These are phyloP conservation scores for Eulacestoma nigropectus DNA, from an alignment of 2,113 vertebrate genomes.

Conservation along the genomic window DNA sequence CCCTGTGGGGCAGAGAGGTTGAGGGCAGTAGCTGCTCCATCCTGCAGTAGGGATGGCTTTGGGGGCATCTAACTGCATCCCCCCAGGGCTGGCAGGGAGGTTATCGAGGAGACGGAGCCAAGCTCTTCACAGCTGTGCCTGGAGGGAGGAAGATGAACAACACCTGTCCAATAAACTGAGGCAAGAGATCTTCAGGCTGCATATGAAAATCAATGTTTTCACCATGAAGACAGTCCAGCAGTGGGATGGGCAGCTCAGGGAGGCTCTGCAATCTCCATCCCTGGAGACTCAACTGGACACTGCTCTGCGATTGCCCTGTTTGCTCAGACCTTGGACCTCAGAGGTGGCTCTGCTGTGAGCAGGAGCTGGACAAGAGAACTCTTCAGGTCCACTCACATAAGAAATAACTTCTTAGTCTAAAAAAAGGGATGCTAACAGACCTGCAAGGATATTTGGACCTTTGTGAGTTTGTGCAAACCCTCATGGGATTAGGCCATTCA, in stretches of 20 bases:
- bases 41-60: not conserved
- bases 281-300: not conserved
- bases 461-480: not conserved
- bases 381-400: not conserved
- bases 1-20: fast-evolving
- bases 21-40: not conserved
- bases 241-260: not conserved
- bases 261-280: not conserved
- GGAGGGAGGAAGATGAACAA: not conserved
- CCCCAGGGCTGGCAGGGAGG: not conserved
- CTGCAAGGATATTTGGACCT: not conserved
- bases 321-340: not conserved
- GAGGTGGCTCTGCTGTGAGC: not conserved
- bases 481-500: not conserved
- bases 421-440: not conserved
- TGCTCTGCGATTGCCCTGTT: fast-evolving
- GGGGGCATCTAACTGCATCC: not conserved
- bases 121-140: not conserved
- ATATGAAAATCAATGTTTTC: not conserved
- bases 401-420: not conserved
- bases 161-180: not conserved
- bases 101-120: fast-evolving
- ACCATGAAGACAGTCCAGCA: not conserved
- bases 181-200: not conserved
- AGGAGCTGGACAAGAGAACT: not conserved